Evolutionary conservation across 2,888 invertebrate species (phyloP).

Genomic region (Orchesellides sinensis): DNA sequence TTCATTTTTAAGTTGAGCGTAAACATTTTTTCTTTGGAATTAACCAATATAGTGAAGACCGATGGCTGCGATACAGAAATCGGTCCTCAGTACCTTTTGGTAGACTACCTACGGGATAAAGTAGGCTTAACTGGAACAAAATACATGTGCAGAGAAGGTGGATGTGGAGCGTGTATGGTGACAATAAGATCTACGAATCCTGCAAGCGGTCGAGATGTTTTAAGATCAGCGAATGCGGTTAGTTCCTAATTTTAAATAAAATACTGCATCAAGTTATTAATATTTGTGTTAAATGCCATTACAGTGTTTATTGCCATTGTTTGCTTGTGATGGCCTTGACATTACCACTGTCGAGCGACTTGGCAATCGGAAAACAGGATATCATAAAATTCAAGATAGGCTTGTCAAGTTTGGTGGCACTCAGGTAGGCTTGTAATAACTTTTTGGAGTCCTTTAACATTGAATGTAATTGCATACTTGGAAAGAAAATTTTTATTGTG

Average conservation of each 20-base stretch:
- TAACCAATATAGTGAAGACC: conserved; percentile 32
- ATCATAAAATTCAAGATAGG: conserved; percentile 76
- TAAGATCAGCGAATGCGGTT: not conserved
- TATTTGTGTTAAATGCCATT: not conserved
- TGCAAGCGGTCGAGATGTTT: conserved; percentile 78
- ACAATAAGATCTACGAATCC: conserved; percentile 82
- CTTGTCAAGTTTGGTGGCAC: conserved; percentile 77
- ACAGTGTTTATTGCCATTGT: conserved; percentile 77
- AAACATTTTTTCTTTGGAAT: not conserved
- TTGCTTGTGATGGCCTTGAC: conserved; percentile 77
- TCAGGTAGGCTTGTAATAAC: conserved; percentile 77
- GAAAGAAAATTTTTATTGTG: not conserved
- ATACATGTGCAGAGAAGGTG: conserved; percentile 83
- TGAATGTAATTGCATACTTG: conserved; percentile 13
- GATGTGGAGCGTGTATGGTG: conserved; percentile 76
- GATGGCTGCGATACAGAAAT: conserved; percentile 29
- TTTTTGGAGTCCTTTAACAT: not conserved
- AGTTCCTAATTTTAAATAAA: conserved; percentile 52
- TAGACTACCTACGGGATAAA: conserved; percentile 82
- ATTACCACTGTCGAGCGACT: conserved; percentile 77
- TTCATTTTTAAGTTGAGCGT: not conserved
- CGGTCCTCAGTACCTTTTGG: conserved; percentile 76
- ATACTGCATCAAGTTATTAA: not conserved
- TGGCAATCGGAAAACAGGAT: conserved; percentile 76
- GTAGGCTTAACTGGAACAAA: conserved; percentile 84